phyloP scores from a whole-genome alignment of 2,888 invertebrate species.

The Eledona agricola region DNA sequence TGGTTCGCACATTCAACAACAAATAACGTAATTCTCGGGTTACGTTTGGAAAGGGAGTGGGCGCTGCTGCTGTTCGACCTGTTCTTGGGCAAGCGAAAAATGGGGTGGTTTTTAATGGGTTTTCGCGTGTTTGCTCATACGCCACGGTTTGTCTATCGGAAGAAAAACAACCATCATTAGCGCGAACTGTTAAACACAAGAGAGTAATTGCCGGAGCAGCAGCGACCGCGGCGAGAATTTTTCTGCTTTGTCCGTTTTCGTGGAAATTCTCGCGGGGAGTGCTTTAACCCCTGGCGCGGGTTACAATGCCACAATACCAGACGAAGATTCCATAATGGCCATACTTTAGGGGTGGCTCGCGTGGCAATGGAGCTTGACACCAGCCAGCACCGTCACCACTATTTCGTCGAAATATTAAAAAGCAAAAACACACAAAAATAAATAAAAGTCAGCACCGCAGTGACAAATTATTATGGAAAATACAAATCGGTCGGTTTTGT shows the following conservation, averaged over 20 bases:
- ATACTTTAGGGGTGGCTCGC: constrained; percentile 40
- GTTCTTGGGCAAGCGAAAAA: too few relatives aligned
- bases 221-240: constrained; percentile 5
- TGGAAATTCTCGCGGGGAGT: constrained; percentile 29
- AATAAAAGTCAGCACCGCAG: constrained; percentile 8
- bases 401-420: constrained; percentile 35
- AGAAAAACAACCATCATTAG: too few relatives aligned
- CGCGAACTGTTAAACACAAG: neutral
- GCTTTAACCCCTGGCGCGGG: constrained; percentile 42
- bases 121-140: too few relatives aligned
- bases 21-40: constrained; percentile 40
- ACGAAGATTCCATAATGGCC: constrained; percentile 53
- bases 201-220: neutral
- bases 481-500: constrained; percentile 10
- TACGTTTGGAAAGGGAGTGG: constrained; percentile 32
- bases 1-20: constrained; percentile 41
- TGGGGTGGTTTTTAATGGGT: too few relatives aligned
- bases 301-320: constrained; percentile 48
- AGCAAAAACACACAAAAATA: constrained; percentile 8
- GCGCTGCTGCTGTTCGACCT: too few relatives aligned
- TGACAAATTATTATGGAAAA: constrained; percentile 11
- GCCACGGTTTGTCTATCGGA: too few relatives aligned
- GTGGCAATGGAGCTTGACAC: constrained; percentile 56
- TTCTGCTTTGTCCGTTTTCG: constrained; percentile 7
- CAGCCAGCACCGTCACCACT: constrained; percentile 50